Evolutionary conservation across 2,888 invertebrate species (phyloP), one percentile per base, ranked within the genome.

Genomic region (Zelleria hepariella): DNA sequence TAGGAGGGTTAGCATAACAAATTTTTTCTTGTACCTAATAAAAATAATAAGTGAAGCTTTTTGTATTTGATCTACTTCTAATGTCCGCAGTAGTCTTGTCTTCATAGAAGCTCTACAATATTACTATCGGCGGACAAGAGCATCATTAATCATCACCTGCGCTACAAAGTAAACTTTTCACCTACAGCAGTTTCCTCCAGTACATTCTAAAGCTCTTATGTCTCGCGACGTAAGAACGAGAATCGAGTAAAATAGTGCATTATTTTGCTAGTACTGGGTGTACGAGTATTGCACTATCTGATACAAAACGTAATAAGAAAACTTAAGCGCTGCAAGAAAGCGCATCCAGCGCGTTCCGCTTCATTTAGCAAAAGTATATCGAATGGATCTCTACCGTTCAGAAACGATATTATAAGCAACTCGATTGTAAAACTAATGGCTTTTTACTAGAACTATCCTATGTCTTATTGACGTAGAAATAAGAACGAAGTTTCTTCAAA

Each of bases 291-390:
- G 32, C 32, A 62, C 26, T 69, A 66, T 59, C 67, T 74, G 61
- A 66, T 67, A 66, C 62, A 62, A 64, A 70, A 74, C 70, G 72
- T 75, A 80, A 80, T 77, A 77, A 77, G 72, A 72, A 65, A 62
- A 68, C 61, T 59, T 61, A 70, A 72, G 72, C 65, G 64, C 66
- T 65, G 70, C 69, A 73, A 77, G 74, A 75, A 79, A 77, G 65
- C 61, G 66, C 64, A 63, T 68, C 61, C 73, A 71, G 78, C 78
- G 73, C 75, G 78, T 73, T 73, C 71, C 80, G 87, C 86, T 87
- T 86, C 87, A 87, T 87, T 87, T 87, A 86, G 83, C 84, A 84
- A 82, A 83, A 78, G 80, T 82, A 84, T 84, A 80, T 81, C 87
- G 84, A 86, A 86, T 87, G 77, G 78, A 84, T 84, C 78, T 75